Percentiles rank a stretch among this genome's conserved stretches.
These are phyloP conservation scores for Drosophila kanekoi DNA, from an alignment of 2,888 invertebrate genomes.

Conservation along the genomic window DNA sequence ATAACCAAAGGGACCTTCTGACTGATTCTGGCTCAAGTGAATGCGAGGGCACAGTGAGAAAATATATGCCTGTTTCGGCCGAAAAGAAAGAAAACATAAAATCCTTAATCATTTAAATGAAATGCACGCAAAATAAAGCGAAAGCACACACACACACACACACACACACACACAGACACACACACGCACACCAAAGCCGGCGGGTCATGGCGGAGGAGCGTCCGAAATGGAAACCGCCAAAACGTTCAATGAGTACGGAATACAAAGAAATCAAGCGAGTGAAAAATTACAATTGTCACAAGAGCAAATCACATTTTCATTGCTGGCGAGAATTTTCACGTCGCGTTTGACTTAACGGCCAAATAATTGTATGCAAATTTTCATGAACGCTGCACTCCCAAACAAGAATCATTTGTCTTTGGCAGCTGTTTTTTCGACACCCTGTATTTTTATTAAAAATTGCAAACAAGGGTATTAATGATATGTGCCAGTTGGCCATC, in stretches of 20 bases:
- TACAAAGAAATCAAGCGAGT: slow-evolving; percentile 71
- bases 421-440: slow-evolving; percentile 27
- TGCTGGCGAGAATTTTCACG: slow-evolving; percentile 61
- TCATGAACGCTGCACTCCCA: slow-evolving; percentile 16
- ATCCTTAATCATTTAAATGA: slow-evolving; percentile 65
- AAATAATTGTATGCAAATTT: slow-evolving; percentile 81
- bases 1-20: slow-evolving; percentile 50
- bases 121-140: slow-evolving; percentile 46
- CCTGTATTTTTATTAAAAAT: not conserved
- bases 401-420: slow-evolving; percentile 61
- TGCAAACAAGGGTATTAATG: not conserved
- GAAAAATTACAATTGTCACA: slow-evolving; percentile 81
- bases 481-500: not conserved
- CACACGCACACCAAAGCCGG: no score
- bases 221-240: slow-evolving; percentile 33
- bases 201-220: no score
- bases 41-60: slow-evolving; percentile 57
- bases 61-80: slow-evolving; percentile 57
- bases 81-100: slow-evolving; percentile 24
- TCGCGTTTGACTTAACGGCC: slow-evolving; percentile 70
- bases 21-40: slow-evolving; percentile 38
- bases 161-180: not conserved
- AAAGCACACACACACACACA: slow-evolving; percentile 1
- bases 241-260: not conserved
- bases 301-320: slow-evolving; percentile 78